These are phyloP conservation scores for Odocoileus hemionus DNA, from an alignment of 2,113 vertebrate genomes.

Conservation along the genomic window DNA sequence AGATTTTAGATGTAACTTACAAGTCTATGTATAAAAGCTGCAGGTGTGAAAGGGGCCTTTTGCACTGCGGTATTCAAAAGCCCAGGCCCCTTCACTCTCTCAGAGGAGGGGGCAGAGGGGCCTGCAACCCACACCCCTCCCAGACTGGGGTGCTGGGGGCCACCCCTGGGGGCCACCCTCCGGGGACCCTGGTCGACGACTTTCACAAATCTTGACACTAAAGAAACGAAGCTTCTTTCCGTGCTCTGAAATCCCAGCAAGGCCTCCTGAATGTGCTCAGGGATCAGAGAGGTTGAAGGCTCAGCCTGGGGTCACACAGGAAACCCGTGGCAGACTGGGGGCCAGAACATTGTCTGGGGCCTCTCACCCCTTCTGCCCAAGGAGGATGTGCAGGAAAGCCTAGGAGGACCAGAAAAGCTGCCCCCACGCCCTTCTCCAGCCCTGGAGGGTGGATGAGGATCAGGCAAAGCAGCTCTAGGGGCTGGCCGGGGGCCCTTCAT, in stretches of 20 bases:
- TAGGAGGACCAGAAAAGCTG: background rate
- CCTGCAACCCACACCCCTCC: background rate
- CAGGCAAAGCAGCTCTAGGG: background rate
- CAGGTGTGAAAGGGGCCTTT: background rate
- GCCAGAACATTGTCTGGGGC: background rate
- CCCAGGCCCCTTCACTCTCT: background rate
- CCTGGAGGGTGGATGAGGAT: background rate
- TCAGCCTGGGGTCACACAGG: background rate
- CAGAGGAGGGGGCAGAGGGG: too few species aligned
- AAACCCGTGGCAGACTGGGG: background rate
- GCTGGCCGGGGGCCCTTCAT: background rate
- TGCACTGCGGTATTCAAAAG: background rate
- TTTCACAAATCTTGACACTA: background rate
- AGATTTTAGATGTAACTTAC: background rate
- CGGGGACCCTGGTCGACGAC: accelerated
- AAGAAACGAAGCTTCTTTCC: background rate
- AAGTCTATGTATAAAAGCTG: background rate
- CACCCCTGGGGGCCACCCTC: accelerated
- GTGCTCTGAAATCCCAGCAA: accelerated
- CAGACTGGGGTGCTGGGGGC: background rate
- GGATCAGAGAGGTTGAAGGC: background rate
- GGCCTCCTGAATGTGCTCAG: too few species aligned
- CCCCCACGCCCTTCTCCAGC: background rate
- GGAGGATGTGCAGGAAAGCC: background rate
- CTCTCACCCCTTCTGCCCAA: background rate